Base-by-base conservation (phyloP, 2,888 invertebrate genomes). In the Antitype chi region DNA sequence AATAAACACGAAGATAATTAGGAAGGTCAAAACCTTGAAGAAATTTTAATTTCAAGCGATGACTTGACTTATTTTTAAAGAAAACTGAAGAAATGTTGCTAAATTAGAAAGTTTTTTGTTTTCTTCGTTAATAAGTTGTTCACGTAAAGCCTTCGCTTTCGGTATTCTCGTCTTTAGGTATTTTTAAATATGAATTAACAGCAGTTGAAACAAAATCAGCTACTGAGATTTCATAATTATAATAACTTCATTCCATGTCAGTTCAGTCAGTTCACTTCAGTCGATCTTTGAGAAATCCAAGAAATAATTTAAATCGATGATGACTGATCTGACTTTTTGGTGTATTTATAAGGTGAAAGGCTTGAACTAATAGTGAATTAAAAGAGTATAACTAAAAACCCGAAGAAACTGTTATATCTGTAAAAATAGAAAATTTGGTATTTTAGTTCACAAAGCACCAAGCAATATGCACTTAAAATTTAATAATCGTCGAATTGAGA, bases 1-100 rank as follows among this genome's bases (percentile, higher is more conserved):
- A 85, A 72, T 81, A 78, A 81, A 81, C 73, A 74, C 52, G 66
- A 64, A 68, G 32, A 70, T 84, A 84, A 84, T 83, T 85, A 81
- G 55, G 25, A 84, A 81, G 81, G 71, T 81, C 71, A 74, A 55
- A 66, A 64, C 43, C 70, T 72, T 53, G n/a, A 66, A 69, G 28
- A 81, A 81, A 78, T 74, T 81, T 74, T 84, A 81, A 85, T 84
- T 85, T 72, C 72, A 28, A 70, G 5, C 59, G 62, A 81, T 81
- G 78, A 81, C 66, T 84, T 62, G 43, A 60, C 55, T 38, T 68
- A 57, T 74, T 76, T 79, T 49, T 72, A 47, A 25, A 38, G 59
- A 11, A 55, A 57, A 66, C 17, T 66, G 28, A 55, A 66, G 63
- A 68, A 75, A 81, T 60, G 38, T 32, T 28, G 49, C n/a, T 28